Base-by-base conservation (phyloP, 2,888 invertebrate species). In the Thera obeliscata region DNA sequence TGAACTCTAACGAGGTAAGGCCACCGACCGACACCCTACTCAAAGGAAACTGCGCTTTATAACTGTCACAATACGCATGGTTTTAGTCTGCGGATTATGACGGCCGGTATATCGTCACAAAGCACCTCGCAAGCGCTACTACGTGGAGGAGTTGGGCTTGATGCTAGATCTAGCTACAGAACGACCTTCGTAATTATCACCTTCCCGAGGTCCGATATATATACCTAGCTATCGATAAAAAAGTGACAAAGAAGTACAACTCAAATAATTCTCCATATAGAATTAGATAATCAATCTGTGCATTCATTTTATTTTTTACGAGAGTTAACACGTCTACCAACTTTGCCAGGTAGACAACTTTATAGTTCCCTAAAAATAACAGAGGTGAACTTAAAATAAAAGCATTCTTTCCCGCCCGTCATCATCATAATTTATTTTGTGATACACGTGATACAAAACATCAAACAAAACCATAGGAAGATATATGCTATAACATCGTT, bases 1-100 rank as follows among this genome's bases (percentile, higher is more conserved):
- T 91, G 94, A 92, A 93, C 94, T 91, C 91, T 84, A 94, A 91
- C 89, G 94, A 94, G 94, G 94, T 94, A 91, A 94, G 94, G 94
- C 94, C 94, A 91, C 93, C 92, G 93, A 91, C 93, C 93, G 92
- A 79, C 70, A 78, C 77, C 72, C 70, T 76, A 71, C 74, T 75
- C 86, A 84, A 78, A 79, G 85, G 74, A 83, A 87, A 87, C 74
- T 85, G 78, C 73, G 81, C 87, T 82, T 85, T 92, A 88, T 81
- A 22, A 69, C 64, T 66, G 63, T 69, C 49, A 65, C n/a, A 55
- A 73, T 84, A 87, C 66, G 82, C 77, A 74, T 66, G 66, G 74
- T 73, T 82, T 82, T 88, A 61, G 79, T 72, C 70, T 83, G 81
- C 64, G 65, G 59, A 22, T 36, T 63, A 11, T 61, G 73, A 74